Percentiles rank a stretch among this genome's conserved stretches.
Evolutionary conservation across 2,113 vertebrate genomes (phyloP).

Genomic region (Lichenostomus cassidix): DNA sequence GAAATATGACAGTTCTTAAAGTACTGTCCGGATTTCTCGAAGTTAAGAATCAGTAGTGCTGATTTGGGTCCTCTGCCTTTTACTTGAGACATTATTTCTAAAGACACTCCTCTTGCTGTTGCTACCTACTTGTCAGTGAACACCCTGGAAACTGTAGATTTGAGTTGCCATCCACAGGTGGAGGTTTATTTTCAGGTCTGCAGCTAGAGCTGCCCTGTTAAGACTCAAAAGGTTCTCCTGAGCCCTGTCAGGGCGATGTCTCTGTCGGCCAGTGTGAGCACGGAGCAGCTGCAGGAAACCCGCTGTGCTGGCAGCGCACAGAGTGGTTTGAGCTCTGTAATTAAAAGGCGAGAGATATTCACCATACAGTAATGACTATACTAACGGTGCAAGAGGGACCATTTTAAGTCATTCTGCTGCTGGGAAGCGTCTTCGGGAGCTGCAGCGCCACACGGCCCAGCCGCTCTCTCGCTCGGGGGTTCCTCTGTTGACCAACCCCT

Average conservation of each 20-base stretch:
- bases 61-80: background rate
- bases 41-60: background rate
- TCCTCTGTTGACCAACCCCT: fast-evolving
- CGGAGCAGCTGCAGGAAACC: fast-evolving
- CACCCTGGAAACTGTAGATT: background rate
- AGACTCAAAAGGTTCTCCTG: fast-evolving
- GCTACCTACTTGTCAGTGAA: background rate
- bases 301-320: fast-evolving
- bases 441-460: background rate
- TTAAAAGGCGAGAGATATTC: background rate
- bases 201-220: background rate
- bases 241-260: fast-evolving
- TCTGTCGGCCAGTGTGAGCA: fast-evolving
- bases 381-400: background rate
- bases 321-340: background rate
- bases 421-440: fast-evolving
- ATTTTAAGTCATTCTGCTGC: background rate
- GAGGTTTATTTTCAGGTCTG: background rate
- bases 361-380: background rate
- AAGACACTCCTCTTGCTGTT: background rate
- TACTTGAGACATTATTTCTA: background rate
- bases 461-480: too few species aligned
- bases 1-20: background rate
- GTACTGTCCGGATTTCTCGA: background rate
- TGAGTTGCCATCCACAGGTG: background rate